A percentile compares a stretch with the other conserved stretches of the same genome.
Conservation (phyloP, 1,140 invertebrate genomes). For the Cyclina sinensis region DNA sequence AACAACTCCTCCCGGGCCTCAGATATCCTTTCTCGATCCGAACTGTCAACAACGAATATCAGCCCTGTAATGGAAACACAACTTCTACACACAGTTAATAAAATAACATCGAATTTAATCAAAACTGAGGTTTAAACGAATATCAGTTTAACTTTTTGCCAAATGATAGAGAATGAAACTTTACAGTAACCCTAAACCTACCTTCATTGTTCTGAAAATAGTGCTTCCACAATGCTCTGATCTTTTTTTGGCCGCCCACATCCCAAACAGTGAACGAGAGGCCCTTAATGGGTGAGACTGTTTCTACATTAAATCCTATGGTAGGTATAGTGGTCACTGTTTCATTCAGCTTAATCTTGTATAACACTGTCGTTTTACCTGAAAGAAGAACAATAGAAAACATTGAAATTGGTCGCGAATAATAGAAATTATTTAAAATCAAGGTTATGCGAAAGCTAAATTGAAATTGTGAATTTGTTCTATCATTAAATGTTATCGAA, state of each 20-base stretch:
- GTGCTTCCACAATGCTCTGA: conserved; percentile 84
- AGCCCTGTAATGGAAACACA: conserved; percentile 88
- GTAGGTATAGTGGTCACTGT: conserved; percentile 84
- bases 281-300: conserved; percentile 82
- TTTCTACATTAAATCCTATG: conserved; percentile 85
- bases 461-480: no score
- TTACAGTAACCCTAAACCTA: no score
- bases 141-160: no score
- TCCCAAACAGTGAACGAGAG: conserved; percentile 87
- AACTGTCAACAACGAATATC: conserved; percentile 99
- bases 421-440: no score
- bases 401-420: no score
- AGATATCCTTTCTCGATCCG: conserved; percentile 97
- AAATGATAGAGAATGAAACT: no score
- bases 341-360: conserved; percentile 98
- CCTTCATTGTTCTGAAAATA: conserved; percentile 80
- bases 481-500: no score
- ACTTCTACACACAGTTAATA: no score
- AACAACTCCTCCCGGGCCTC: conserved; percentile 97
- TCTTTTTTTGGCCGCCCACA: conserved; percentile 87
- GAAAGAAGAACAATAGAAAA: no score
- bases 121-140: no score
- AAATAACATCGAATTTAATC: no score
- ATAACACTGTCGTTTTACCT: conserved; percentile 93
- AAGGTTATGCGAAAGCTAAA: no score